phyloP scores from a whole-genome alignment of 1,140 invertebrate genomes.

The Apocrypta bakeri region DNA sequence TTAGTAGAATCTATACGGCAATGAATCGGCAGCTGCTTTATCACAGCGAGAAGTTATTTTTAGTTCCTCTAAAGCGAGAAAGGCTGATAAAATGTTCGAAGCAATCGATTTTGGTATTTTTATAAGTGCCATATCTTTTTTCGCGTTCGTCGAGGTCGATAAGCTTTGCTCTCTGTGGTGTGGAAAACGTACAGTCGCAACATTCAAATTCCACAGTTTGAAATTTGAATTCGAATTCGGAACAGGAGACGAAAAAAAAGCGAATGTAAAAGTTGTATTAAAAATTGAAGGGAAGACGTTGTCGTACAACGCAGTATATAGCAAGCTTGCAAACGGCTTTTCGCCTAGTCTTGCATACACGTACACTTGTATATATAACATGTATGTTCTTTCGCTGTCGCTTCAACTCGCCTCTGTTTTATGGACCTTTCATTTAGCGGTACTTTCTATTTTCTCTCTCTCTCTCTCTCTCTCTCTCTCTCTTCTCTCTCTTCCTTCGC shows the following conservation, averaged over 20 bases:
- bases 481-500: too few relatives aligned
- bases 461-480: not conserved
- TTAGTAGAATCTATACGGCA: not conserved
- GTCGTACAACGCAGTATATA: not conserved
- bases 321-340: not conserved
- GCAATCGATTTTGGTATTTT: too few relatives aligned
- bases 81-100: too few relatives aligned
- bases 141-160: too few relatives aligned
- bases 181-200: too few relatives aligned
- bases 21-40: not conserved
- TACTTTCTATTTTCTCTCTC: not conserved
- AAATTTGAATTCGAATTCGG: too few relatives aligned
- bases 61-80: not conserved
- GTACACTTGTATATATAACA: not conserved
- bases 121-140: too few relatives aligned
- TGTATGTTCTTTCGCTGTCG: not conserved
- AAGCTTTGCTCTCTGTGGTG: too few relatives aligned
- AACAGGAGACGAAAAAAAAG: too few relatives aligned
- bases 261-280: too few relatives aligned
- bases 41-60: too few relatives aligned
- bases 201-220: too few relatives aligned
- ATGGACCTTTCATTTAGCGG: slow-evolving; percentile 33
- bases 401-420: not conserved
- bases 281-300: not conserved
- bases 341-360: not conserved